phyloP scores from a whole-genome alignment of 2,888 invertebrate species.

The Stenichneumon culpator region DNA sequence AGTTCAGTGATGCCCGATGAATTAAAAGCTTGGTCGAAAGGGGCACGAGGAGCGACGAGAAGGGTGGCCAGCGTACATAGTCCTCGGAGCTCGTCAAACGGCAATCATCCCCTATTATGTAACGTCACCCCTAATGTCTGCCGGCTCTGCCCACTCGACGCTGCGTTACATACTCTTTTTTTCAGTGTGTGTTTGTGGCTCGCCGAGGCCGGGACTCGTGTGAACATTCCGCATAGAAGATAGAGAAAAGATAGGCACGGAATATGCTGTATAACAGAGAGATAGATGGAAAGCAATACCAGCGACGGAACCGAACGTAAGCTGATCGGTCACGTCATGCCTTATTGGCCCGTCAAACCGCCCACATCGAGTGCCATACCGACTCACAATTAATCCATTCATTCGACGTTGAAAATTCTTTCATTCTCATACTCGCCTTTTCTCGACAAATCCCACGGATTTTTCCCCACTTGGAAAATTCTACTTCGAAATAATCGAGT shows the following conservation, averaged over 20 bases:
- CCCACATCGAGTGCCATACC: constrained; percentile 77
- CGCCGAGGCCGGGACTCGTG: constrained; percentile 75
- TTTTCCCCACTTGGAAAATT: background rate
- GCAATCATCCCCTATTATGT: constrained; percentile 83
- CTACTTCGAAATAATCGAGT: background rate
- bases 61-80: constrained; percentile 40
- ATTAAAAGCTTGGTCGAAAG: constrained; percentile 77
- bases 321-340: constrained; percentile 82
- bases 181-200: constrained; percentile 47
- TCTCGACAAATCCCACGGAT: constrained; percentile 53
- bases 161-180: constrained; percentile 14
- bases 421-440: constrained; percentile 30
- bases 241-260: constrained; percentile 75
- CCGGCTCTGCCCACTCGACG: constrained; percentile 37
- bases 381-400: constrained; percentile 74
- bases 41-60: constrained; percentile 60
- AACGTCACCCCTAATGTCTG: constrained; percentile 76
- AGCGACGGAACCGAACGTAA: constrained; percentile 73
- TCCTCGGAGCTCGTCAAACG: constrained; percentile 77
- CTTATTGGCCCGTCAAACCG: constrained; percentile 82
- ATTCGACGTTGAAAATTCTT: constrained; percentile 68
- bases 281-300: constrained; percentile 41
- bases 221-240: constrained; percentile 76
- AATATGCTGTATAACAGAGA: constrained; percentile 67
- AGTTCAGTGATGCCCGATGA: constrained; percentile 68